Evolutionary conservation across 2,888 invertebrate genomes (phyloP).

Genomic region (Synergus japonicus): DNA sequence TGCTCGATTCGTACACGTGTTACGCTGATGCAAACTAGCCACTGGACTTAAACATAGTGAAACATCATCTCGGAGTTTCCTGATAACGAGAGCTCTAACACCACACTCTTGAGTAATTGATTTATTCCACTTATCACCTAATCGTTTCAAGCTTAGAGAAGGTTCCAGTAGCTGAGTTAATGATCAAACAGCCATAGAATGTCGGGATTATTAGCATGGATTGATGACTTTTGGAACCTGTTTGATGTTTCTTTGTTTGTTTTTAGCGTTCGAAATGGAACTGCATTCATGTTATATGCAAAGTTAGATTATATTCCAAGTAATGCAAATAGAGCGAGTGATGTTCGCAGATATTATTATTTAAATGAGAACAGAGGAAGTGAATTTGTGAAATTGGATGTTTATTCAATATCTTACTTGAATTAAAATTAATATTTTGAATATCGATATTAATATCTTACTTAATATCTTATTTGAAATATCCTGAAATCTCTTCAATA

Average conservation of each 20-base stretch:
- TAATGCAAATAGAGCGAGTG: neutral
- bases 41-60: neutral
- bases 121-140: constrained; percentile 48
- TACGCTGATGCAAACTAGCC: constrained; percentile 17
- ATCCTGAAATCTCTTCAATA: too few species aligned
- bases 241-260: neutral
- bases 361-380: neutral
- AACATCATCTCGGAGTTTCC: constrained; percentile 27
- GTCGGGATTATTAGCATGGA: neutral
- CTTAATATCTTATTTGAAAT: too few species aligned
- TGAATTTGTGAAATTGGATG: neutral
- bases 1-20: constrained; percentile 10
- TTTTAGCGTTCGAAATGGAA: neutral
- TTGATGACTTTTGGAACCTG: neutral
- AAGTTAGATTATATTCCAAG: neutral
- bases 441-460: too few species aligned
- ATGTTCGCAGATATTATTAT: neutral
- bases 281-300: neutral
- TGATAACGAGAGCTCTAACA: constrained; percentile 14
- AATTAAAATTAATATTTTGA: too few species aligned
- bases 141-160: constrained; percentile 18
- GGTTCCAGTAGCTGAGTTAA: neutral
- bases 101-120: constrained; percentile 41
- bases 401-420: too few species aligned
- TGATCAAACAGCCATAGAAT: neutral